phyloP scores from a whole-genome alignment of 2,113 vertebrate species.

The Heloderma charlesbogerti region DNA sequence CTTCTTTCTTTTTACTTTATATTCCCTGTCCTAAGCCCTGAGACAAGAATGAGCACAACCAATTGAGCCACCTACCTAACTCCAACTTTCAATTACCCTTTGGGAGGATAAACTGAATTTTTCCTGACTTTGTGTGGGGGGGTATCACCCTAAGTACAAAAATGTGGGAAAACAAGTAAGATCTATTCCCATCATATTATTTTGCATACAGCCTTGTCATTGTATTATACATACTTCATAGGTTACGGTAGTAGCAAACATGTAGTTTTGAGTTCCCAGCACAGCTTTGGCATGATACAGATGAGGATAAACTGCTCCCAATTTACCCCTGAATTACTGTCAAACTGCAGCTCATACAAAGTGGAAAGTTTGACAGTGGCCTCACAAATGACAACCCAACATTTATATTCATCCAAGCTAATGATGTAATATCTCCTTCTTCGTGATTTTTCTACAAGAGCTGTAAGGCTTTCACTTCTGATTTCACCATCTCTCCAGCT shows the following conservation, averaged over 20 bases:
- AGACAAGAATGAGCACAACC: neutral
- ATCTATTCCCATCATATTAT: neutral
- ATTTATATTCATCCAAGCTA: neutral
- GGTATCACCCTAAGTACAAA: neutral
- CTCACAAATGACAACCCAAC: constrained; percentile 12
- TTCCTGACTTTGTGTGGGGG: neutral
- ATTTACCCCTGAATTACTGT: neutral
- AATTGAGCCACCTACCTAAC: neutral
- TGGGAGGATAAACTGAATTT: neutral
- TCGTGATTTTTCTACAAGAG: neutral
- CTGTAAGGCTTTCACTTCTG: constrained; percentile 13
- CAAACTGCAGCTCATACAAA: neutral
- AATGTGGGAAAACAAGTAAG: neutral
- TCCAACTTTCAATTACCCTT: neutral
- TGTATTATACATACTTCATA: neutral
- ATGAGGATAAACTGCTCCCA: neutral
- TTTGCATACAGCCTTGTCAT: neutral
- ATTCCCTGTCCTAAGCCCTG: neutral
- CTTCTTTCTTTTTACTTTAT: too few relatives aligned
- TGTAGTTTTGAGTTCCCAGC: neutral
- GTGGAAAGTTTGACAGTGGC: neutral
- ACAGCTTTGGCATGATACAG: neutral
- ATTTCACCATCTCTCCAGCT: constrained; percentile 30
- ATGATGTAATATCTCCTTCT: constrained; percentile 3
- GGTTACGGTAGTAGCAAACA: neutral